Base-by-base conservation (phyloP, 2,113 vertebrate genomes). In the Steatornis caripensis region DNA sequence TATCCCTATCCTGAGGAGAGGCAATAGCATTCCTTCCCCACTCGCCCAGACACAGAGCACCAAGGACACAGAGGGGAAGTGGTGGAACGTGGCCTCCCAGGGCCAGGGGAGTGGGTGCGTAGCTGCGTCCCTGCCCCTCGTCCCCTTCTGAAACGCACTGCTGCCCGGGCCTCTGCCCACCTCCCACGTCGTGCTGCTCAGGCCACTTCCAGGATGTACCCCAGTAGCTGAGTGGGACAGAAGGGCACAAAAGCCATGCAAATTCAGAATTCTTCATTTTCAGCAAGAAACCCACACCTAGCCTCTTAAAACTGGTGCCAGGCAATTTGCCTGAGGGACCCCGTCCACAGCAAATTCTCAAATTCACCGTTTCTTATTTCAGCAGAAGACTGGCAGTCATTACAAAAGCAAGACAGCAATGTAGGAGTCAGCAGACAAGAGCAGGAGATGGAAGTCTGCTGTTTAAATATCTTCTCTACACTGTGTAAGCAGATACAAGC, bases 401-500 rank as follows among this genome's bases (percentile, higher is more conserved):
- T 61, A 9, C 49, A 57, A 79, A 39, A 43, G 58, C 66, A 29
- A 27, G 15, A 54, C 70, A 55, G 51, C 1, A 34, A 32, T 18
- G 84, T 27, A 75, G 80, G 43, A 92, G 87, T 23, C 19, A 1
- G 81, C 43, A 68, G 91, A 32, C n/a, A 29, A 18, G 74, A 85
- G 75, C 65, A 57, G 58, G 87, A 91, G 93, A 95, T 86, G 70
- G 84, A 93, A 84, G 77, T 46, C 84, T 80, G 72, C 91, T 94
- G 27, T 84, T 96, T 77, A 90, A 97, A 91, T 86, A 71, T 49
- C 89, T 68, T 53, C 81, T 48, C 71, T 39, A 64, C 86, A 36
- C 62, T 87, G 84, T 58, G 82, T 86, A 90, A 97, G 96, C 97
- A 93, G 82, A 87, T 61, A 72, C 19, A 24, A 74, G 90, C 95